Conservation (phyloP, 2,888 invertebrate genomes). For the Brachyopa scutellaris region DNA sequence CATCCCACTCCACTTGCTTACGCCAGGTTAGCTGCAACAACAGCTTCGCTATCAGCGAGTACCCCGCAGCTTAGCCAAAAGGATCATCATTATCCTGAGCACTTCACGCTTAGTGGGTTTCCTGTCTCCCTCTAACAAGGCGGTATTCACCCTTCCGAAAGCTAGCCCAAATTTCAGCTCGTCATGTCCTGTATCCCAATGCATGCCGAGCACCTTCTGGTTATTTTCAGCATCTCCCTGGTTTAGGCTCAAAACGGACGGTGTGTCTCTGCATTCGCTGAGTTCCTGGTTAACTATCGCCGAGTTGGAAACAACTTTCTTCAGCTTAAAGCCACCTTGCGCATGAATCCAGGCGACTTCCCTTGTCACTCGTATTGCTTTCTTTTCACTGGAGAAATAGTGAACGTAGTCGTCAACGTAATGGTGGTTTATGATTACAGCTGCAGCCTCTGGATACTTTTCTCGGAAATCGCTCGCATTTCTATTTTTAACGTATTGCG, state of each 20-base stretch:
- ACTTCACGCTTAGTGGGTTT: conserved; percentile 73
- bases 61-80: conserved; percentile 70
- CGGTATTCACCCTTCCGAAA: conserved; percentile 26
- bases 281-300: neutral
- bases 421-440: conserved; percentile 55
- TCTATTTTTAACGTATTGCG: conserved; percentile 67
- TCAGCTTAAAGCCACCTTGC: conserved; percentile 32
- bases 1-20: conserved; percentile 50
- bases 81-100: conserved; percentile 73
- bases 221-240: neutral
- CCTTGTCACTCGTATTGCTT: conserved; percentile 11
- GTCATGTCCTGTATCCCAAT: conserved; percentile 68
- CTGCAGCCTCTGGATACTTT: conserved; percentile 40
- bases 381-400: conserved; percentile 18
- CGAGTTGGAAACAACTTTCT: conserved; percentile 44
- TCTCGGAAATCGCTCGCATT: conserved; percentile 42
- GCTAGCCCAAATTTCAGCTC: conserved; percentile 59
- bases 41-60: conserved; percentile 57
- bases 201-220: conserved; percentile 72
- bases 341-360: conserved; percentile 24
- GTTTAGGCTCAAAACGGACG: conserved; percentile 10
- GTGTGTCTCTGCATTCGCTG: neutral
- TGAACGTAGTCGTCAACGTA: conserved; percentile 54
- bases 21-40: conserved; percentile 39
- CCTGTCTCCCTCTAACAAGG: conserved; percentile 16